Percentiles rank a stretch among this genome's conserved stretches.
Evolutionary conservation across 2,797 vertebrate species (phyloP).

Genomic region (Capromys pilorides): DNA sequence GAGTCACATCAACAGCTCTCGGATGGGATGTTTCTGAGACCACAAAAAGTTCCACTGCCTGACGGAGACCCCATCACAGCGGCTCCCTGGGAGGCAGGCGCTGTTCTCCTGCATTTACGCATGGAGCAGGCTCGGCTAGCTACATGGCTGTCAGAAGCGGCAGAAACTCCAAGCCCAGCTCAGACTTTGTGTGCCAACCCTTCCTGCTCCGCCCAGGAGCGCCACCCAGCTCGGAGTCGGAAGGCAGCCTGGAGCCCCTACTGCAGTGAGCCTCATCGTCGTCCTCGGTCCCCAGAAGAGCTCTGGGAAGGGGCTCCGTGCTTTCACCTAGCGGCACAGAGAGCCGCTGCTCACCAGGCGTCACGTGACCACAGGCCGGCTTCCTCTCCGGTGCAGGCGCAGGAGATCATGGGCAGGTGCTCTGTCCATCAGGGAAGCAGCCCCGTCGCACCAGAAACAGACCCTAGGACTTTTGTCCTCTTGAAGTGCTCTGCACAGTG

Average conservation of each 20-base stretch:
- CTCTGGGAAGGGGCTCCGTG: background rate
- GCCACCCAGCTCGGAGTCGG: background rate
- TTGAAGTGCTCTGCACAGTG: conserved; percentile 21
- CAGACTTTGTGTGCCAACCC: background rate
- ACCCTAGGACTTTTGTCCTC: conserved; percentile 35
- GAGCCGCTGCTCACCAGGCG: conserved; percentile 64
- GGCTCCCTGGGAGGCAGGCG: background rate
- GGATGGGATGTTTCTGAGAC: background rate
- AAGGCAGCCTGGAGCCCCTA: background rate
- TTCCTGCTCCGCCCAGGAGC: background rate
- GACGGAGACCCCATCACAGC: background rate
- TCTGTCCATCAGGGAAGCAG: conserved; percentile 29
- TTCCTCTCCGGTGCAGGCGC: too few relatives aligned
- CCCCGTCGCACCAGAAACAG: conserved; percentile 25
- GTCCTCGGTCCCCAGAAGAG: background rate
- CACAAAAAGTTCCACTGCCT: background rate
- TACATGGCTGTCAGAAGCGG: background rate
- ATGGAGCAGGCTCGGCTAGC: background rate
- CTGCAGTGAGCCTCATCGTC: background rate
- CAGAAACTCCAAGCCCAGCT: background rate
- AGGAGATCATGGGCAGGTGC: conserved; percentile 39
- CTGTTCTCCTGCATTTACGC: background rate
- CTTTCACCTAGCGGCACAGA: conserved; percentile 70
- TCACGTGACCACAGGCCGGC: background rate
- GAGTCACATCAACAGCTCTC: background rate